A percentile compares a stretch with the other conserved stretches of the same genome.
phyloP scores from a whole-genome alignment of 2,113 vertebrate genomes.

The Misgurnus anguillicaudatus region DNA sequence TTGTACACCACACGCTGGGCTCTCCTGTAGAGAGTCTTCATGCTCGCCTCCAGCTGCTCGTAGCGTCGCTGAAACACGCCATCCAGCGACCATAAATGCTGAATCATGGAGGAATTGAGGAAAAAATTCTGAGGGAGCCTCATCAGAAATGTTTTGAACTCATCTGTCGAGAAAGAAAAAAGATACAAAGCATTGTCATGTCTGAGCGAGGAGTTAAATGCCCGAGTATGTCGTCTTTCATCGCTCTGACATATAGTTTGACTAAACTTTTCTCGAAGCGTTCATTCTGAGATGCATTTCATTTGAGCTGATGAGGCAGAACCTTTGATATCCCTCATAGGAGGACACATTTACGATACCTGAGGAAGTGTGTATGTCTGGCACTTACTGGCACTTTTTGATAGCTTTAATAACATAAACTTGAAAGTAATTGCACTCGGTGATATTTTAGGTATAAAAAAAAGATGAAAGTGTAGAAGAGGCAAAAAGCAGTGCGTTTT shows the following conservation, averaged over 20 bases:
- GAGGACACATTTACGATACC: conserved; percentile 65
- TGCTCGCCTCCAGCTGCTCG: conserved; percentile 88
- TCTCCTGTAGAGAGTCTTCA: conserved; percentile 85
- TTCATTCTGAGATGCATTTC: conserved; percentile 23
- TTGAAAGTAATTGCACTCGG: conserved; percentile 68
- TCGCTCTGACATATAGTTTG: not conserved
- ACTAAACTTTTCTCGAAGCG: not conserved
- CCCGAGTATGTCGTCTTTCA: not conserved
- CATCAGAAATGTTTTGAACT: conserved; percentile 92
- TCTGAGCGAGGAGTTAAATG: conserved; percentile 6
- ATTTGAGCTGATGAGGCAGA: conserved; percentile 54
- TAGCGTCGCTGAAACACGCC: conserved; percentile 89
- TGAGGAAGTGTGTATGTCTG: conserved; percentile 51
- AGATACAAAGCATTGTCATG: not conserved
- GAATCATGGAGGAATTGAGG: conserved; percentile 88
- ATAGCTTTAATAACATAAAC: conserved; percentile 68
- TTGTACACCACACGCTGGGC: conserved; percentile 92
- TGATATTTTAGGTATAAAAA: conserved; percentile 57
- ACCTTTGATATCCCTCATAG: conserved; percentile 45
- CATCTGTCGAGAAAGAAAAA: conserved; percentile 74
- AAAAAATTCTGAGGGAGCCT: conserved; percentile 91
- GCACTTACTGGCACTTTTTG: conserved; percentile 58
- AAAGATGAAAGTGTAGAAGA: conserved; percentile 29
- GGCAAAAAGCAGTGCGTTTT: conserved; percentile 59
- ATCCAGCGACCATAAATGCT: conserved; percentile 93